phyloP scores from a whole-genome alignment of 2,888 invertebrate genomes.

The Apodemia duryi region DNA sequence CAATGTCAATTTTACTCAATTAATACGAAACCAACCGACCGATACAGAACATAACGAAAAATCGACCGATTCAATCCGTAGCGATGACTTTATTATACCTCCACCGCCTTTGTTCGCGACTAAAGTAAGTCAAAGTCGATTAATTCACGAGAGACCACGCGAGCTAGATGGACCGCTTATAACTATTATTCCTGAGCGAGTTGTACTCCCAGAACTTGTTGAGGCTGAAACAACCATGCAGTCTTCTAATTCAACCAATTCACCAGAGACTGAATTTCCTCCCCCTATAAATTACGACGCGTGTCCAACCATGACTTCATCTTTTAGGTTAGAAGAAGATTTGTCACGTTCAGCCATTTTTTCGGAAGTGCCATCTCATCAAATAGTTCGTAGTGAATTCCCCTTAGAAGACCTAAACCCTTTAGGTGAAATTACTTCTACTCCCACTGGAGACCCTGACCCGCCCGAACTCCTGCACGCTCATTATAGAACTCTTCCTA shows the following conservation, averaged over 20 bases:
- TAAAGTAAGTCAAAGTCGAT: conserved; percentile 59
- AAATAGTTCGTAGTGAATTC: conserved; percentile 55
- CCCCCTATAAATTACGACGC: conserved; percentile 72
- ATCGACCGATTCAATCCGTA: conserved; percentile 54
- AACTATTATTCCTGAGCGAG: conserved; percentile 59
- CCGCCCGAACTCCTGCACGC: conserved; percentile 67
- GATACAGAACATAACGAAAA: conserved; percentile 50
- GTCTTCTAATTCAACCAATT: conserved; percentile 62
- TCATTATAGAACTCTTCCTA: conserved; percentile 64
- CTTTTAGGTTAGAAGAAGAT: conserved; percentile 29
- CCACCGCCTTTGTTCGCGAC: conserved; percentile 73
- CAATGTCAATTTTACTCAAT: conserved; percentile 60
- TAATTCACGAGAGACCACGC: conserved; percentile 44
- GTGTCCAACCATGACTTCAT: conserved; percentile 45
- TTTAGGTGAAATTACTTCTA: conserved; percentile 55
- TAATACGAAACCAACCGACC: conserved; percentile 59
- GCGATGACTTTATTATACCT: conserved; percentile 71
- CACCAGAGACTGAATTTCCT: conserved; percentile 61
- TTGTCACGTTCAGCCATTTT: conserved; percentile 46
- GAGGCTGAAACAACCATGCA: conserved; percentile 71
- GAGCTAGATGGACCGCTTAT: conserved; percentile 55
- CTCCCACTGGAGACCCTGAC: conserved; percentile 56
- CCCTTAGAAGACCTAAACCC: conserved; percentile 46
- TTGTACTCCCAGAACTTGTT: conserved; percentile 58
- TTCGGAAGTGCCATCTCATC: conserved; percentile 59